Evolutionary conservation across 2,888 invertebrate species (phyloP), one percentile per base, ranked within the genome.

Genomic region (Plebejus melissa): DNA sequence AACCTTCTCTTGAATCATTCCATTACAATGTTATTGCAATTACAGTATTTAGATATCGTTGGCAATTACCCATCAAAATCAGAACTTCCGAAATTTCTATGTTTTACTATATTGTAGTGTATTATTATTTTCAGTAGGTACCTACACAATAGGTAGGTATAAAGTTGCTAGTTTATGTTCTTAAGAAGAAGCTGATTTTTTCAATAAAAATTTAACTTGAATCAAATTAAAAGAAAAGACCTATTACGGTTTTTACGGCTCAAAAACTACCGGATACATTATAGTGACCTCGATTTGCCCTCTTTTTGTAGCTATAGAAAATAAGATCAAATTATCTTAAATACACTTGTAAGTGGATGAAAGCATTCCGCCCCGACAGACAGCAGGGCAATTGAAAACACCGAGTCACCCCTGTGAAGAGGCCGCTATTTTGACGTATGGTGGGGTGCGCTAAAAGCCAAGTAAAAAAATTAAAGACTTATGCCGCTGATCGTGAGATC

Each of bases 351-450:
- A 80, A 81, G 82, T 79, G 81, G 78, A 76, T 80, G 80, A 82
- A 81, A 82, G 79, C 80, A 79, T 80, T 80, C 80, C 80, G 81
- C 80, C 82, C 80, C 78, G 41, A 77, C 76, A 77, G 75, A 75
- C 76, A 77, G 74, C 77, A 75, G 76, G 76, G 76, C 75, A 79
- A 77, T 77, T 77, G 77, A 58, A 75, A 77, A 76, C 75, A 74
- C 57, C 79, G 74, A 81, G 79, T 81, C 83, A 82, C 82, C 83
- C 71, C 58, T 87, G 87, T 88, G 86, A 88, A 83, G 84, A 81
- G 76, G 80, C 87, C 88, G 87, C 82, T 89, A 86, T 89, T 90
- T 88, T 90, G 90, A 90, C 74, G 72, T 72, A 71, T 74, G 50
- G 60, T 54, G 5, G 57, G 74, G 69, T 76, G 76, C 76, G 46